Conservation (phyloP, 2,113 vertebrate genomes). For the Heteronetta atricapilla region DNA sequence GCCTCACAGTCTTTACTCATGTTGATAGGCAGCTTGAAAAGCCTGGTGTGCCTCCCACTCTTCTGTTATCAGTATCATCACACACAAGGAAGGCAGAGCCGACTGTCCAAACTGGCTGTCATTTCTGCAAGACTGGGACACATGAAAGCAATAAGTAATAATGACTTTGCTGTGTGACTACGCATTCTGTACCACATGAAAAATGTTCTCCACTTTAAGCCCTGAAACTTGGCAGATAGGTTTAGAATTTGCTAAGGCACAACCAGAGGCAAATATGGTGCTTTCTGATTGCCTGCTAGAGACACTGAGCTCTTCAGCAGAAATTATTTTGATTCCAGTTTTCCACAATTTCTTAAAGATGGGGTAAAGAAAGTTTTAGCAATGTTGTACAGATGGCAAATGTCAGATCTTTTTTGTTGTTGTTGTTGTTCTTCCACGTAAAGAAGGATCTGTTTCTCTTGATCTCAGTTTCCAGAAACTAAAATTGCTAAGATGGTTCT, state of each 20-base stretch:
- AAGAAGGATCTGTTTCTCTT: neutral
- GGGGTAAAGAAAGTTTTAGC: neutral
- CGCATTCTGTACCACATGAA: constrained; percentile 8
- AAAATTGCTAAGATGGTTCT: neutral
- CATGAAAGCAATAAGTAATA: constrained; percentile 48
- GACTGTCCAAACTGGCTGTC: constrained; percentile 18
- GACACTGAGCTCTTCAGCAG: neutral
- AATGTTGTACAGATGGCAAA: neutral
- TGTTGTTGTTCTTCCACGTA: neutral
- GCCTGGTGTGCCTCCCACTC: neutral
- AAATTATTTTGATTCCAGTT: neutral
- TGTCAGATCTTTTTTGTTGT: neutral
- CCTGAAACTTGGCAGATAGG: constrained; percentile 3
- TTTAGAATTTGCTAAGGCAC: neutral
- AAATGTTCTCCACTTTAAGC: neutral
- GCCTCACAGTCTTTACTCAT: neutral
- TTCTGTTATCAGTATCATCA: constrained; percentile 26
- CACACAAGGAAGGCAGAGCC: neutral
- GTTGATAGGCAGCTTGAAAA: constrained; percentile 14
- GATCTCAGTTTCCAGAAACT: neutral
- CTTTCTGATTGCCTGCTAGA: neutral
- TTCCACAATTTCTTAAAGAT: neutral
- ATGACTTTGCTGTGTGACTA: neutral
- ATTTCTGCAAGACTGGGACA: constrained; percentile 38
- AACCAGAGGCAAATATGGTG: constrained; percentile 36